Evolutionary conservation across 1,140 invertebrate species (phyloP), one percentile per base, ranked within the genome.

Genomic region (Cotesia glomerata): DNA sequence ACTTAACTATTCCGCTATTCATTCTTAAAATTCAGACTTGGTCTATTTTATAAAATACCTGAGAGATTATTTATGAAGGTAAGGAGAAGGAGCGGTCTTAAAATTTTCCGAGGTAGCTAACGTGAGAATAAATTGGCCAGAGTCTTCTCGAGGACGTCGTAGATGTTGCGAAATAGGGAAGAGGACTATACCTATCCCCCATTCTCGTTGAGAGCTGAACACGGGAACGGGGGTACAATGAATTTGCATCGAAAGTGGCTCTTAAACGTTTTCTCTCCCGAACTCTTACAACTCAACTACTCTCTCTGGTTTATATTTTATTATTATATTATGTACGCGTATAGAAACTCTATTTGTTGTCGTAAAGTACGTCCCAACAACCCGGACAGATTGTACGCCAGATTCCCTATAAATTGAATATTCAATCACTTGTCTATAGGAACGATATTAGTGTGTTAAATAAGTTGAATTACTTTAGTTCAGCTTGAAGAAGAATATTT

Each of bases 181-280:
- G 73, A 69, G 75, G 69, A 69, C 74, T 71, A 75, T 72, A 73
- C 74, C 71, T 66, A 14, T 35, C 45, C 34, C 45, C 18, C n/a
- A 8, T 65, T 39, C 36, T 51, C 32, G 18, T 65, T 32, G 63
- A 65, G 26, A 35, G 59, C 39, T 26, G 39, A 45, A 11, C 39
- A 45, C 39, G 39, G 11, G 75, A 72, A 45, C 39, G 39, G 11
- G 75, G 73, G 56, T 78, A 79, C 78, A 77, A 81, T 79, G 80
- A 86, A 87, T 87, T 87, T 87, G 85, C 85, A 87, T 87, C 74
- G 83, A 86, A 86, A 87, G 85, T 87, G 85, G 80, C 81, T 85
- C 80, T 86, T 85, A 80, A 85, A 83, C 78, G 80, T 78, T 77
- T 81, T 79, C 69, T 74, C 70, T 16, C 59, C 73, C 65, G 16